Conservation (phyloP, 2,797 vertebrate species). For the Chanos chanos region DNA sequence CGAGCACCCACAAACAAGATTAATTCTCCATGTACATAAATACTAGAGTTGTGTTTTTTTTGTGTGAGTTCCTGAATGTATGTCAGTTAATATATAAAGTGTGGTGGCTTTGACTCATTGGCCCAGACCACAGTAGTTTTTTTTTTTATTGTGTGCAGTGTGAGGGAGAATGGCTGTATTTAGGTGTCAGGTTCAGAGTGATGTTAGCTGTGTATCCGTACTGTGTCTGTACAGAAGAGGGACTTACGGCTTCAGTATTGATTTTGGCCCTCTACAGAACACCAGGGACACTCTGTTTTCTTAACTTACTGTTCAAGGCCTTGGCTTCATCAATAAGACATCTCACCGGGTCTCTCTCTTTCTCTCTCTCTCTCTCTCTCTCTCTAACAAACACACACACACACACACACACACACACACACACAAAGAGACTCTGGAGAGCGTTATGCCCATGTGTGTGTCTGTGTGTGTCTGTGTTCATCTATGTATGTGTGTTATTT, state of each 20-base stretch:
- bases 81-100: conserved; percentile 12
- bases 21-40: too few species aligned
- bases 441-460: conserved; percentile 4
- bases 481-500: conserved; percentile 36
- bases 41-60: too few species aligned
- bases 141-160: background rate
- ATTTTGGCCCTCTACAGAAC: conserved; percentile 14
- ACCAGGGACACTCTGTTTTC: conserved; percentile 27
- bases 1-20: too few species aligned
- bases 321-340: conserved; percentile 25
- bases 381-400: too few species aligned
- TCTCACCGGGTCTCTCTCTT: conserved; percentile 9
- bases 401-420: conserved; percentile 5
- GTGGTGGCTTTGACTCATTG: too few species aligned
- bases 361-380: too few species aligned
- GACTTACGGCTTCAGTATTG: conserved; percentile 29
- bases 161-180: too few species aligned
- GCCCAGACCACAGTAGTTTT: too few species aligned
- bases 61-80: too few species aligned
- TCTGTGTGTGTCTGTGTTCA: conserved; percentile 6
- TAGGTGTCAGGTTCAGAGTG: too few species aligned
- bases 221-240: conserved; percentile 19
- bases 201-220: background rate
- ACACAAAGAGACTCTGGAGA: background rate
- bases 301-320: conserved; percentile 32